phyloP scores from a whole-genome alignment of 2,113 vertebrate species.

The Irena cyanogastra region DNA sequence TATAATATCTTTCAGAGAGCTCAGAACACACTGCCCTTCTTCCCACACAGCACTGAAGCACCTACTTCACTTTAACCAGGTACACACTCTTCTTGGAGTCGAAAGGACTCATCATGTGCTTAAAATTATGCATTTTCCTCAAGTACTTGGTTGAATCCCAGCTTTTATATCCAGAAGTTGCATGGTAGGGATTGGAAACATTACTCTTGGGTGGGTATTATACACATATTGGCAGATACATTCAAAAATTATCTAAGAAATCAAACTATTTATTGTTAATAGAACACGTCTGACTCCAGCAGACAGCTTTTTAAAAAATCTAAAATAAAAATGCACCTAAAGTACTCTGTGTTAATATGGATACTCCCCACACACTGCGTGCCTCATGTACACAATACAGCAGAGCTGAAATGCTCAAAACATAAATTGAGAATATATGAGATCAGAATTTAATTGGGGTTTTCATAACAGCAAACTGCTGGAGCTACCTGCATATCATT shows the following conservation, averaged over 20 bases:
- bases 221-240: not conserved
- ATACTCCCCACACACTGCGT: not conserved
- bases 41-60: slow-evolving; percentile 3
- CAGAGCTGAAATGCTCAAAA: not conserved
- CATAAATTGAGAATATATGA: not conserved
- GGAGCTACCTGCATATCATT: slow-evolving; percentile 4
- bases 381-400: not conserved
- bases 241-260: not conserved
- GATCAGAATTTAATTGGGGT: slow-evolving; percentile 17
- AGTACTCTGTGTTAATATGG: not conserved
- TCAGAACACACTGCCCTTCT: not conserved
- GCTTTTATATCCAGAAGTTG: not conserved
- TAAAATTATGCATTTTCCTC: not conserved
- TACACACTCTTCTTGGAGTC: not conserved
- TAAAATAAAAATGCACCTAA: not conserved
- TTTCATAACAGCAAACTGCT: slow-evolving; percentile 9
- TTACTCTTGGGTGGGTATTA: not conserved
- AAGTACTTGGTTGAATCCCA: not conserved
- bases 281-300: not conserved
- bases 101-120: not conserved
- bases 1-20: not conserved
- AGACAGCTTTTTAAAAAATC: not conserved
- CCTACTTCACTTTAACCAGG: slow-evolving; percentile 13
- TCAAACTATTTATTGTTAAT: not conserved
- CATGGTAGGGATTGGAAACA: not conserved